A percentile compares a stretch with the other conserved stretches of the same genome.
These are phyloP conservation scores for Actinostola sp. DNA, from an alignment of 92 coral and sea anemone genomes.

Conservation along the genomic window DNA sequence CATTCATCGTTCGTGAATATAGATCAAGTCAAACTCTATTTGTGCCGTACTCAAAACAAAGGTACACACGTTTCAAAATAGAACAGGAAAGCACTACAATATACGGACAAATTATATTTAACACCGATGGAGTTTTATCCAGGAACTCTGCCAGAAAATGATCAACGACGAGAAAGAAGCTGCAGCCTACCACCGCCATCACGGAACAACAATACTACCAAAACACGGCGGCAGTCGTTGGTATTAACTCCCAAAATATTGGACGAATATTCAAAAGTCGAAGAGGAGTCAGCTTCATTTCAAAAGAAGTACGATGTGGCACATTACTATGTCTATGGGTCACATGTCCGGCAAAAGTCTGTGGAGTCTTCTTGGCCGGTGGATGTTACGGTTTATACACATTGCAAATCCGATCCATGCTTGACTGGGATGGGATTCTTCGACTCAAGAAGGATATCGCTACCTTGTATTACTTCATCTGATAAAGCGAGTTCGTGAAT, in stretches of 20 bases:
- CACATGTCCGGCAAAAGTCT: constrained; percentile 44
- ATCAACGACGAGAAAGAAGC: constrained; percentile 16
- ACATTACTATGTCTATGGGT: constrained; percentile 72
- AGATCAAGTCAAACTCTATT: constrained; percentile 11
- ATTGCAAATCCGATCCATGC: constrained; percentile 70
- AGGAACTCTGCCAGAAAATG: constrained; percentile 21
- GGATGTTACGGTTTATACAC: constrained; percentile 60
- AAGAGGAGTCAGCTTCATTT: constrained; percentile 70
- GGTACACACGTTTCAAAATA: constrained; percentile 7
- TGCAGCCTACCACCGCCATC: constrained; percentile 12
- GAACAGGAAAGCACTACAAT: background rate
- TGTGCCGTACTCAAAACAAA: constrained; percentile 9
- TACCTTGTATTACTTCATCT: constrained; percentile 8
- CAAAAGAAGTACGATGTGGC: constrained; percentile 82
- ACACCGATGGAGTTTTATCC: constrained; percentile 26
- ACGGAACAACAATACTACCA: background rate
- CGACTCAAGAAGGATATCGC: constrained; percentile 31
- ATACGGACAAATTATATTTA: background rate
- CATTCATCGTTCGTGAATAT: background rate
- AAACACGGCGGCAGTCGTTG: constrained; percentile 65
- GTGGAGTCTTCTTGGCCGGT: constrained; percentile 49
- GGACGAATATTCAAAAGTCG: constrained; percentile 77
- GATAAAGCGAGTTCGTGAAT: background rate
- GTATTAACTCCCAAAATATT: constrained; percentile 82
- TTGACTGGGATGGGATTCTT: constrained; percentile 71